phyloP scores from a whole-genome alignment of 2,888 invertebrate species.

The Stomorhina lunata region DNA sequence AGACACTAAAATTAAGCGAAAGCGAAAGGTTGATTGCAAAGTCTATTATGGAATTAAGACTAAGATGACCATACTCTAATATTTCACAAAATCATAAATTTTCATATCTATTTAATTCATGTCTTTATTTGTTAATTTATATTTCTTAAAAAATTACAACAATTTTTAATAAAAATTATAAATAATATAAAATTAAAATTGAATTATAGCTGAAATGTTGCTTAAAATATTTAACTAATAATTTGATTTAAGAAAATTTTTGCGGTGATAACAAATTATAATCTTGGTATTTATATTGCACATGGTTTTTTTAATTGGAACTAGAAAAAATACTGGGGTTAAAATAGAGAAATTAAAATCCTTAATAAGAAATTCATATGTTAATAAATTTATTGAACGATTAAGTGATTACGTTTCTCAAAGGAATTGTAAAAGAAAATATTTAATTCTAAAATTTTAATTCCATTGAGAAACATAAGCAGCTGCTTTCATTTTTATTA shows the following conservation, averaged over 20 bases:
- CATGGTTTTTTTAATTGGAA: slow-evolving; percentile 33
- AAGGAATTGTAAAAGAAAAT: slow-evolving; percentile 70
- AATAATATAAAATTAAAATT: not conserved
- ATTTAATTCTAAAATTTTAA: slow-evolving; percentile 51
- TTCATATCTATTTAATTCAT: not conserved
- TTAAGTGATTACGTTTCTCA: slow-evolving; percentile 75
- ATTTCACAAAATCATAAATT: no score
- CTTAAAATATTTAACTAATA: not conserved
- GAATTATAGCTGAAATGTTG: not conserved
- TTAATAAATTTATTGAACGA: slow-evolving; percentile 19
- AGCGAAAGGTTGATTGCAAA: no score
- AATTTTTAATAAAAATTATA: not conserved
- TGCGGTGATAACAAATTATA: not conserved
- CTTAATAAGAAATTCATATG: not conserved
- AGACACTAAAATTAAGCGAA: no score
- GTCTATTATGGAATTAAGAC: no score
- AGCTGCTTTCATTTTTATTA: not conserved
- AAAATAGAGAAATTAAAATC: slow-evolving; percentile 12
- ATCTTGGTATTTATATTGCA: slow-evolving; percentile 58
- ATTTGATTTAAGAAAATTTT: not conserved
- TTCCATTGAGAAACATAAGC: slow-evolving; percentile 76
- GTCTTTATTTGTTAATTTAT: slow-evolving; percentile 15
- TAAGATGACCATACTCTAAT: no score
- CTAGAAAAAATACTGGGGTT: slow-evolving; percentile 43
- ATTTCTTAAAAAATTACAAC: not conserved